A percentile compares a stretch with the other conserved stretches of the same genome.
These are phyloP conservation scores for Diabrotica balteata DNA, from an alignment of 2,888 invertebrate species.

Conservation along the genomic window DNA sequence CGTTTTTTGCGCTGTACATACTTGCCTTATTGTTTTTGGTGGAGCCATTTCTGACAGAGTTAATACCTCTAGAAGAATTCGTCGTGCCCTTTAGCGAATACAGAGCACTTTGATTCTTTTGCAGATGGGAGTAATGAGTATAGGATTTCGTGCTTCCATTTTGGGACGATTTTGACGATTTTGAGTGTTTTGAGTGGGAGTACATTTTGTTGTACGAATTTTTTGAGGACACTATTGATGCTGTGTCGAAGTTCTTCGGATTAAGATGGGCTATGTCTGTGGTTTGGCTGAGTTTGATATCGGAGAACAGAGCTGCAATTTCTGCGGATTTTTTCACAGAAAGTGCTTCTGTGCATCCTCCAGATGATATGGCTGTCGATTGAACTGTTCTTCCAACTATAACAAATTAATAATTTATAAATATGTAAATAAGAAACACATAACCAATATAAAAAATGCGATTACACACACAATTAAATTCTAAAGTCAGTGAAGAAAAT, in stretches of 20 bases:
- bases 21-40: constrained; percentile 39
- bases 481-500: too few relatives aligned
- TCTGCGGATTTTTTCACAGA: constrained; percentile 89
- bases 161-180: constrained; percentile 37
- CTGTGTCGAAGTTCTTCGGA: constrained; percentile 45
- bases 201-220: constrained; percentile 46
- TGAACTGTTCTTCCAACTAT: constrained; percentile 39
- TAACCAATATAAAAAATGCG: too few relatives aligned
- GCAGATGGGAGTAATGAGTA: constrained; percentile 27
- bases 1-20: constrained; percentile 59
- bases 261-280: constrained; percentile 69
- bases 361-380: constrained; percentile 46
- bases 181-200: constrained; percentile 41
- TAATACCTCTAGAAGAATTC: constrained; percentile 20
- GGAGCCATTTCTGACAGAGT: constrained; percentile 15
- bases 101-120: constrained; percentile 31
- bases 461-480: too few relatives aligned
- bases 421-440: too few relatives aligned
- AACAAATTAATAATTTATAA: constrained; percentile 9
- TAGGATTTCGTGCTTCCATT: constrained; percentile 13
- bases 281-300: constrained; percentile 74
- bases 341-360: constrained; percentile 67
- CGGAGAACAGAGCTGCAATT: constrained; percentile 85
- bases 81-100: constrained; percentile 12
- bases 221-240: constrained; percentile 41